Base-by-base conservation (phyloP, 2,113 vertebrate genomes). In the Rhegmatorhina hoffmannsi region DNA sequence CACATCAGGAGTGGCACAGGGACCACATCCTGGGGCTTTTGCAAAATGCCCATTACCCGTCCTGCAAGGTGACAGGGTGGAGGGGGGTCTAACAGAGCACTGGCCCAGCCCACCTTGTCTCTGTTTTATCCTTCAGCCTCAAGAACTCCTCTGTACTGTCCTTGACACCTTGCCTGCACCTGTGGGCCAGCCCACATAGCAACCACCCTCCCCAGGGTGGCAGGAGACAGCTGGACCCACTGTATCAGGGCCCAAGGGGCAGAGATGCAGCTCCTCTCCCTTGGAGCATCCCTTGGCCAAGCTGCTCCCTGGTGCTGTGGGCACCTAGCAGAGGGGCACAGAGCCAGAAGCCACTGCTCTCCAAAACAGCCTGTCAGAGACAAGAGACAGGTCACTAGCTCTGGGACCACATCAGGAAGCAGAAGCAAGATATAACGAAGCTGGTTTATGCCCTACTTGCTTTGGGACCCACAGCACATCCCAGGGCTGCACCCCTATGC, bases 71-170 rank as follows among this genome's bases (percentile, higher is more conserved):
- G 84, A 52, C 1, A 3, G n/a, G 2, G 23, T 20, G 7, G 26
- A 64, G 25, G 9, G 29, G 43, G 67, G 13, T 52, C 68, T 15
- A 7, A 7, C 11, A 56, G 25, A 44, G 60, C 0, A 0, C 66
- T 67, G 66, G 55, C 59, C 80, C 63, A 56, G 60, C 60, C 33
- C 77, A 53, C 7, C 77, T 29, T 2, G 21, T 24, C 19, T 72
- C 58, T 73, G 67, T 73, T 47, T 38, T 76, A 81, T 33, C 33
- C 53, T 28, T 34, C 28, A 17, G 7, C 13, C 13, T 14, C 26
- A 23, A 23, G 33, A 33, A 62, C 31, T 34, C 20, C 13, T 40
- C 60, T 38, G 34, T 11, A 13, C 64, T 59, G 40, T 62, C 66
- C 59, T 58, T 11, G 3, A 47, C n/a, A 58, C 9, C n/a, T 40